Percentiles rank a stretch among this genome's conserved stretches.
Evolutionary conservation across 2,113 vertebrate species (phyloP).

Genomic region (Ifrita kowaldi): DNA sequence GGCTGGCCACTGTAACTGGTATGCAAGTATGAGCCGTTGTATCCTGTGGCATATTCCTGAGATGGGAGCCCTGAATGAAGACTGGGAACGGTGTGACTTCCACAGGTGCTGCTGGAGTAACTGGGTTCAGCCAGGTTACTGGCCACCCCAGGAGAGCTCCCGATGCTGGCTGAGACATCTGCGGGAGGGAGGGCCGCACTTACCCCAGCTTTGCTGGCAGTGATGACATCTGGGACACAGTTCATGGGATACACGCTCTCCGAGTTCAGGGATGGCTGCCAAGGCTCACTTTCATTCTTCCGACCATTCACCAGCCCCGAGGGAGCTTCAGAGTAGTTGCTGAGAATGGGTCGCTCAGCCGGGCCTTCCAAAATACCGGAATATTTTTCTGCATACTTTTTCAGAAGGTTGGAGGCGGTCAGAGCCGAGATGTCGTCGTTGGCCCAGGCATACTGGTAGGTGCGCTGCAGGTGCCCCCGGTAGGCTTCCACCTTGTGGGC

Average conservation of each 20-base stretch:
- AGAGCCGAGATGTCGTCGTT: conserved; percentile 98
- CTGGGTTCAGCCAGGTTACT: conserved; percentile 92
- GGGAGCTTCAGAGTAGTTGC: conserved; percentile 88
- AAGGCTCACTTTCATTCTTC: conserved; percentile 93
- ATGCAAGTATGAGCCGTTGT: conserved; percentile 96
- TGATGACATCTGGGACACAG: conserved; percentile 93
- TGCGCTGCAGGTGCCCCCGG: conserved; percentile 93
- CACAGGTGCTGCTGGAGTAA: conserved; percentile 94
- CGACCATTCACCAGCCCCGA: conserved; percentile 90
- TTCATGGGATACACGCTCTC: conserved; percentile 96
- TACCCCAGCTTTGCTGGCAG: conserved; percentile 93
- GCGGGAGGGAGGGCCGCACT: conserved; percentile 88
- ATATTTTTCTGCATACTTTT: conserved; percentile 99
- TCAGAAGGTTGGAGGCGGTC: conserved; percentile 96
- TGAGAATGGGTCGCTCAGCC: conserved; percentile 87
- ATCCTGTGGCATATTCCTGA: conserved; percentile 96
- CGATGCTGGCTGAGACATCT: conserved; percentile 90
- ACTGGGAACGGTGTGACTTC: conserved; percentile 89
- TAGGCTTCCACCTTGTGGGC: conserved; percentile 99
- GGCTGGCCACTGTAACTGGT: conserved; percentile 91
- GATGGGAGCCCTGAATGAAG: conserved; percentile 93
- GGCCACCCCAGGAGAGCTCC: conserved; percentile 91
- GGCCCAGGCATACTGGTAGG: conserved; percentile 98
- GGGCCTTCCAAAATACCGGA: conserved; percentile 96
- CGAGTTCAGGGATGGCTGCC: conserved; percentile 83